phyloP scores from a whole-genome alignment of 2,797 vertebrate species.

The Sebastes flavidus region DNA sequence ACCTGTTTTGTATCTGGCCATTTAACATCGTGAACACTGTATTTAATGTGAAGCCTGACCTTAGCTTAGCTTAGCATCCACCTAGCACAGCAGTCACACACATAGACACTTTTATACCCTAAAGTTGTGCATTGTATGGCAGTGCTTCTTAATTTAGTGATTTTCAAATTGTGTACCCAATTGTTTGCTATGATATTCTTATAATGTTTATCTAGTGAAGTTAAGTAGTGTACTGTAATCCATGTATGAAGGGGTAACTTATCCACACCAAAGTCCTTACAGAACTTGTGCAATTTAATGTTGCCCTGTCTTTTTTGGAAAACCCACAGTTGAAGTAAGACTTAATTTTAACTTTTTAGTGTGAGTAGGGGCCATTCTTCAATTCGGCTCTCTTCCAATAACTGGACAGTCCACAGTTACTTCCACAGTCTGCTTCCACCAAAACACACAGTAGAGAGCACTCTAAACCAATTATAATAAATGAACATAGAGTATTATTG shows the following conservation, averaged over 20 bases:
- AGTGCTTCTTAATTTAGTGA: background rate
- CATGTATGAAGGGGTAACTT: background rate
- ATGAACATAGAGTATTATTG: background rate
- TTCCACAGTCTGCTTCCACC: background rate
- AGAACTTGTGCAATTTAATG: background rate
- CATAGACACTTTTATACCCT: rapidly evolving
- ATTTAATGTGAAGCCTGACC: slow-evolving; percentile 67
- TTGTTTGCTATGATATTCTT: background rate
- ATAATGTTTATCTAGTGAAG: background rate
- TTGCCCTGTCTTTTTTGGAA: background rate
- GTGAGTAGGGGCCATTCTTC: background rate
- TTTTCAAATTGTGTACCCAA: background rate
- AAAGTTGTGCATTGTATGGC: background rate
- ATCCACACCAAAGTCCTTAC: background rate
- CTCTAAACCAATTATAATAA: background rate
- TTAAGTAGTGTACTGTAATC: background rate
- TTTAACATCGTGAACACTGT: no score
- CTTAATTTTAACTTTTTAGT: background rate
- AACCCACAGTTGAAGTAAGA: background rate
- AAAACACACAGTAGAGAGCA: background rate
- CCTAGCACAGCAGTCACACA: background rate
- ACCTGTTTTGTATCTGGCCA: no score
- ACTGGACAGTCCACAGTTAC: background rate
- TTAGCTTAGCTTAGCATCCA: slow-evolving; percentile 66
- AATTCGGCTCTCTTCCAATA: background rate